Percentiles rank a stretch among this genome's conserved stretches.
Conservation (phyloP, 2,888 invertebrate genomes). For the Drosophila nigricruria region DNA sequence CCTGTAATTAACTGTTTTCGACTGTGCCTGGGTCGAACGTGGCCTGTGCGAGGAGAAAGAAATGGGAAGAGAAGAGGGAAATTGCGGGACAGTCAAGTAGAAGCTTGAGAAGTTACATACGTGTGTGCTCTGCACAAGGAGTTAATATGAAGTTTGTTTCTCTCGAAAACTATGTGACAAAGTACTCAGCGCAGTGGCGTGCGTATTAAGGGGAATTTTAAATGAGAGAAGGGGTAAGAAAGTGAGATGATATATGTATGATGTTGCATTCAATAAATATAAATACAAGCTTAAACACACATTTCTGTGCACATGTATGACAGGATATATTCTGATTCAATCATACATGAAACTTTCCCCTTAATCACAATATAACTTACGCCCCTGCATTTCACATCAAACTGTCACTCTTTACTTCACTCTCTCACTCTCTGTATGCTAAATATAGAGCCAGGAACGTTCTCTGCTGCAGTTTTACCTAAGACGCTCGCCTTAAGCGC, state of each 20-base stretch:
- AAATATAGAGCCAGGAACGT: neutral
- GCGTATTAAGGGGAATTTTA: neutral
- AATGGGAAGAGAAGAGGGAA: neutral
- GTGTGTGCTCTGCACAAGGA: constrained; percentile 49
- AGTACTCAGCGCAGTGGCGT: constrained; percentile 42
- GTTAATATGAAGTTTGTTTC: constrained; percentile 58
- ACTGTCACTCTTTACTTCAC: neutral
- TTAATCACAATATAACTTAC: neutral
- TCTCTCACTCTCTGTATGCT: neutral
- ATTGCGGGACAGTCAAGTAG: constrained; percentile 15
- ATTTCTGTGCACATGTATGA: neutral
- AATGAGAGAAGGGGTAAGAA: neutral
- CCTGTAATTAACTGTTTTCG: constrained; percentile 74
- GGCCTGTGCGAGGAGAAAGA: neutral
- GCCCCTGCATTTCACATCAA: neutral
- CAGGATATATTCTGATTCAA: neutral
- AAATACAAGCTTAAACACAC: neutral
- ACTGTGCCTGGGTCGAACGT: constrained; percentile 34
- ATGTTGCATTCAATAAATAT: too few species aligned
- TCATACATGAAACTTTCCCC: neutral
- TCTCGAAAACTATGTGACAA: constrained; percentile 58
- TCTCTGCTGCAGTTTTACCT: neutral
- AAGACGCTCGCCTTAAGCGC: neutral
- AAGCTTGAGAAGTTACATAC: constrained; percentile 54
- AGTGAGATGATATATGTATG: neutral